A percentile compares a stretch with the other conserved stretches of the same genome.
phyloP scores from a whole-genome alignment of 2,888 invertebrate genomes.

The Nymphalis polychloros region DNA sequence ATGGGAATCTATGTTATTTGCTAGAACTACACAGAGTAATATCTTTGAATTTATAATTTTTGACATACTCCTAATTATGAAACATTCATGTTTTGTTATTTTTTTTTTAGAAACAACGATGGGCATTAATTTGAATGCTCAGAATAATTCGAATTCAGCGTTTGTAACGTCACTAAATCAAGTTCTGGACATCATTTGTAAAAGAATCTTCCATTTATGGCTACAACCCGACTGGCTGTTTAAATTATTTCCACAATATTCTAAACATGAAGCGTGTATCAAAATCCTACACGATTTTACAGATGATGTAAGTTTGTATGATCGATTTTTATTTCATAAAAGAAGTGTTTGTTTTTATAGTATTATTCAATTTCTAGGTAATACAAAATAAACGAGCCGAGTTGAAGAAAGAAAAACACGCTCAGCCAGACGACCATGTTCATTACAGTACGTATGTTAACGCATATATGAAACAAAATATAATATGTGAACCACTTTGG shows the following conservation, averaged over 20 bases:
- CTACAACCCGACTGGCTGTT: constrained; percentile 81
- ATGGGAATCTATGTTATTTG: no score
- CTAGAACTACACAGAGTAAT: no score
- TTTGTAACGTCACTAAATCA: constrained; percentile 59
- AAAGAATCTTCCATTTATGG: constrained; percentile 74
- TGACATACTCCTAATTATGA: no score
- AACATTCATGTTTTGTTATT: no score
- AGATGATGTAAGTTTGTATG: constrained; percentile 57
- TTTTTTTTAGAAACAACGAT: constrained; percentile 65
- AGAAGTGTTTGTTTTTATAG: not conserved
- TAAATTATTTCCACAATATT: constrained; percentile 73
- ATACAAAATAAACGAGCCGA: constrained; percentile 59
- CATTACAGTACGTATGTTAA: constrained; percentile 54
- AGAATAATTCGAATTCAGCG: constrained; percentile 56
- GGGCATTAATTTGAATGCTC: constrained; percentile 69
- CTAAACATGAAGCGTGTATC: constrained; percentile 74
- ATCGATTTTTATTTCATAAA: not conserved
- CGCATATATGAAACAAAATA: no score
- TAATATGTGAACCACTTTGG: no score
- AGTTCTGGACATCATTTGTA: constrained; percentile 55
- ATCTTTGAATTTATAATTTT: no score
- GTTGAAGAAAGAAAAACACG: constrained; percentile 47
- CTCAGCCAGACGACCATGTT: constrained; percentile 52
- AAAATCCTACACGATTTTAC: constrained; percentile 83
- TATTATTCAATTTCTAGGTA: constrained; percentile 49